phyloP scores from a whole-genome alignment of 2,113 vertebrate species.

The Hyla sarda region DNA sequence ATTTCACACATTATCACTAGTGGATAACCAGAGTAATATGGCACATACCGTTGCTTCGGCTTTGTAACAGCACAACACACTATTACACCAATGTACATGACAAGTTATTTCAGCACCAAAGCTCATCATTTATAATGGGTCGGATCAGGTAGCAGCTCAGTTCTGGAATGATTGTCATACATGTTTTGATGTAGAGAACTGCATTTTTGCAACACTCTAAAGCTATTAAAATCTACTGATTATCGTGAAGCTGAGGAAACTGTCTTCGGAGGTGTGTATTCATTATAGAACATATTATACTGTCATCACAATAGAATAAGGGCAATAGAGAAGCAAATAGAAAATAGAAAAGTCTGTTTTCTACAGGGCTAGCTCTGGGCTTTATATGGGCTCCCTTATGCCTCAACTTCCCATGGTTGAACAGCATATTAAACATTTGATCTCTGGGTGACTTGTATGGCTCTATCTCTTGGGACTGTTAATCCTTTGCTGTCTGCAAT shows the following conservation, averaged over 20 bases:
- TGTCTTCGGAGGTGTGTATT: not conserved
- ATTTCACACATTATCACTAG: not conserved
- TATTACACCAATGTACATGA: not conserved
- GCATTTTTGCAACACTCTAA: not conserved
- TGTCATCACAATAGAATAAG: constrained; percentile 3
- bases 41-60: not conserved
- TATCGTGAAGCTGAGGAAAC: not conserved
- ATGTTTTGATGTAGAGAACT: not conserved
- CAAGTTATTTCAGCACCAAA: not conserved
- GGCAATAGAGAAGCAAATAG: constrained; percentile 17
- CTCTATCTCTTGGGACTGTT: no score
- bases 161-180: not conserved
- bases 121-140: not conserved
- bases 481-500: no score
- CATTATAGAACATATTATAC: not conserved
- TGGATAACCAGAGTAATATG: not conserved
- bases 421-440: no score
- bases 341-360: no score
- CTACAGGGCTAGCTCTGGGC: no score
- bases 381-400: no score
- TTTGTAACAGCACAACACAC: not conserved
- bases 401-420: no score
- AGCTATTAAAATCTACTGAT: not conserved
- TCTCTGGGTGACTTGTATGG: no score
- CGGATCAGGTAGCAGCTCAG: not conserved